Base-by-base conservation (phyloP, 2,888 invertebrate species). In the Cryptosula pallasiana region DNA sequence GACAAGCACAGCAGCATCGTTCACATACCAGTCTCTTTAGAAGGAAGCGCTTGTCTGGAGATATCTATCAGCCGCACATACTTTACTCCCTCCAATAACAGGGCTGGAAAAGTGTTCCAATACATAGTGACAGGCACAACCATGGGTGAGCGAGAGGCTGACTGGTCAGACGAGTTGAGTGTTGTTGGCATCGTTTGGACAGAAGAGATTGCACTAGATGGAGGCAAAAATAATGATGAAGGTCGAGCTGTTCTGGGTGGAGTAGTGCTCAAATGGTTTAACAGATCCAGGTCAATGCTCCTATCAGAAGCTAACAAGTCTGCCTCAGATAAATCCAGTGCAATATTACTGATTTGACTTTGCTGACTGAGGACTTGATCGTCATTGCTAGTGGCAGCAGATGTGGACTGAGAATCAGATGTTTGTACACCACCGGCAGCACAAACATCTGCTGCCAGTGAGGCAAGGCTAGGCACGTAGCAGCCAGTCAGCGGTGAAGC, bases 101-200 rank as follows among this genome's bases (percentile, higher is more conserved):
- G 80, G 2, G 83, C 84, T 1, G 84, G 84, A 32, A 84, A 76
- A 73, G 83, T 83, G 76, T 84, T 84, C 81, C 82, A 83, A 76
- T 79, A 83, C 80, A 84, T 81, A 71, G 80, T 82, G 27, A 84
- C 82, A 2, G 82, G 79, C 27, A 75, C 78, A 69, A 78, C 73
- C 34, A 63, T 32, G 13, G 63, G 63, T 2, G 63, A 63, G 32
- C 32, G 25, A 2, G 63, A 25, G 5, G 63, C 25, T 2, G 25
- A 27, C 5, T 25, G 13, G 32, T 25, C 63, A 32, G 63, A 27
- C 2, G 63, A 63, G 16, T n/a, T 23, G 20, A 45, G 20, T 5
- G 16, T 23, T n/a, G 57, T 13, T 57, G 57, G 23, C 3, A 57
- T 57, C 57, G 5, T 16, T 25, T 5, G 13, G 13, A 5, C 25